Evolutionary conservation across 2,113 vertebrate species (phyloP), one percentile per base, ranked within the genome.

Genomic region (Pygoscelis antarcticus): DNA sequence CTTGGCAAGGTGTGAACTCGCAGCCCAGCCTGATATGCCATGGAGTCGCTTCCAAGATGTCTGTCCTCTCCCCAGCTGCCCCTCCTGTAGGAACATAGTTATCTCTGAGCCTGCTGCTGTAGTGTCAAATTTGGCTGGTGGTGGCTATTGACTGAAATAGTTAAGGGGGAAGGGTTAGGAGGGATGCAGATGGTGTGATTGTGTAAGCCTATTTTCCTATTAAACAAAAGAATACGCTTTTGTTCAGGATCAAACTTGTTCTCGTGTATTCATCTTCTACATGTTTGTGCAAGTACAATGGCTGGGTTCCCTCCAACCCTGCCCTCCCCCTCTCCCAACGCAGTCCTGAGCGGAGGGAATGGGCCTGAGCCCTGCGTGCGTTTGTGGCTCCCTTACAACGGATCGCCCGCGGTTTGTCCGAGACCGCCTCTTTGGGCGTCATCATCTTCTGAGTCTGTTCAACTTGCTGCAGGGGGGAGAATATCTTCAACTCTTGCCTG

Each of bases 131-230:
- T 40, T 93, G 95, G 61, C 89, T 65, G 69, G 27, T 65, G 78
- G 52, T 49, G 54, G 44, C 75, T 88, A 11, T 82, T 69, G 90
- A 52, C 74, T 87, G 90, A 57, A 94, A 52, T 55, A 76, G 84
- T 76, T 61, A 83, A 72, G 66, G 74, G 65, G 51, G 65, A 87
- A 82, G 90, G 80, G 60, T 57, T 84, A 84, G 70, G 87, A 95
- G 96, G 85, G 84, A 21, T 92, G 71, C 92, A 93, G 96, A 94
- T 96, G 93, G 93, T 95, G 78, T 62, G 87, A 88, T 94, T 96
- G 92, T 95, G 95, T 88, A 96, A 97, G 93, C 77, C 87, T 90
- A 22, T 93, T 96, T 95, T 87, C 78, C 84, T 85, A 29, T 90
- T 93, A 87, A 86, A 96, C 84, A 69, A 83, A 93, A 94, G 90